Base-by-base conservation (phyloP, 2,888 invertebrate genomes). In the Chrysodeixis includens region DNA sequence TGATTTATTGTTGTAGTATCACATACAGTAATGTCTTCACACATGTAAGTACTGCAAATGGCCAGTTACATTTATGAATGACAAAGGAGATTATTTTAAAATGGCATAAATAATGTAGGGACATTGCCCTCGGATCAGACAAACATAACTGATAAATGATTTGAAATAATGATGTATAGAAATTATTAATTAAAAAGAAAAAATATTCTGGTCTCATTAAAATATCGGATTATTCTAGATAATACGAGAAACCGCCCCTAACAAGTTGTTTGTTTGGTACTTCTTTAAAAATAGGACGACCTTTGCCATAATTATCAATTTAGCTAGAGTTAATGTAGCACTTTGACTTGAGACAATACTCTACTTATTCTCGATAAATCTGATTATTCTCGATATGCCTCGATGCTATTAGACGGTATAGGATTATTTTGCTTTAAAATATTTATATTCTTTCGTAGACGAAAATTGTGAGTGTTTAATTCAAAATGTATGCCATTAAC, bases 41-140 rank as follows among this genome's bases (percentile, higher is more conserved):
- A 53, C 18, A 44, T 40, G 18, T 52, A 55, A 52, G 30, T 54
- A 57, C 49, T 66, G 53, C 40, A 55, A 56, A 62, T 66, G 67
- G 44, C 16, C 22, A 69, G 26, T 49, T 60, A 67, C 56, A 56
- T 67, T 71, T 66, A 74, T 76, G 72, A 78, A 74, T 72, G 70
- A 66, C 68, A 66, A 73, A 69, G 35, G 56, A 66, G 62, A 74
- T 78, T 74, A 78, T 74, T 69, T 66, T 72, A 65, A 71, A 78
- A 76, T 72, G 69, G 58, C 67, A 61, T 71, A 64, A 63, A 61
- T 74, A 64, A 64, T 56, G 69, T 67, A 74, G 66, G 80, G 73
- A 76, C 83, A 73, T 76, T 83, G 81, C 81, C 75, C 83, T 83
- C 80, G 56, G 72, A 72, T 81, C 70, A 66, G 51, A 69, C 61